Base-by-base conservation (phyloP, 2,888 invertebrate genomes). In the Diachrysia chrysitis region DNA sequence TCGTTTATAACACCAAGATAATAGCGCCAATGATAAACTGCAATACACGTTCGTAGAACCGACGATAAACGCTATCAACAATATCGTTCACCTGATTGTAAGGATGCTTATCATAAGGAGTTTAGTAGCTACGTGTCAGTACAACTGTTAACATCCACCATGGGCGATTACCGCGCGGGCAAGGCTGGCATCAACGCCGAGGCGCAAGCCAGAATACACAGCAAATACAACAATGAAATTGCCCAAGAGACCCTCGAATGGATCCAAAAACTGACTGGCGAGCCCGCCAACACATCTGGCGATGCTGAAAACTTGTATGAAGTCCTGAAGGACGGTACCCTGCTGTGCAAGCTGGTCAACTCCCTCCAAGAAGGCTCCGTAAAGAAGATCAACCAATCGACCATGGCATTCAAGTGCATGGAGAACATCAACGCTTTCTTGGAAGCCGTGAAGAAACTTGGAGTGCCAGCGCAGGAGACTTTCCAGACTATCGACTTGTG, bases 401-500 rank as follows among this genome's bases (percentile, higher is more conserved):
- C 97, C 81, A 98, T 98, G 97, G 99, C 98, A 60, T 99, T 99
- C 94, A 99, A 99, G 91, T 99, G 99, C 94, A 99, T 99, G 99
- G 99, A 99, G 93, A 99, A 99, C 90, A 99, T 99, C 84, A 98
- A 99, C 92, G 98, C 97, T 51, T 99, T 99, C 93, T 94, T 99
- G 73, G 98, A 97, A 79, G 97, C 97, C 19, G 98, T 97, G 62
- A 97, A 97, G 89, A 97, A 96, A 75, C 95, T 99, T 75, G 99
- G 99, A 58, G 99, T 99, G 23, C 98, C 98, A 0, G 97, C 98
- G 48, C 98, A 98, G 88, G 99, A 99, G 93, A 98, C 98, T 42
- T 99, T 99, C 97, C 99, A 99, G 94, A 99, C 99, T n/a, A 99
- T 99, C 57, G 99, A 99, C 92, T 96, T 99, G 62, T 99, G 99